Base-by-base conservation (phyloP, 1,140 invertebrate genomes). In the Propsilocerus akamusi region DNA sequence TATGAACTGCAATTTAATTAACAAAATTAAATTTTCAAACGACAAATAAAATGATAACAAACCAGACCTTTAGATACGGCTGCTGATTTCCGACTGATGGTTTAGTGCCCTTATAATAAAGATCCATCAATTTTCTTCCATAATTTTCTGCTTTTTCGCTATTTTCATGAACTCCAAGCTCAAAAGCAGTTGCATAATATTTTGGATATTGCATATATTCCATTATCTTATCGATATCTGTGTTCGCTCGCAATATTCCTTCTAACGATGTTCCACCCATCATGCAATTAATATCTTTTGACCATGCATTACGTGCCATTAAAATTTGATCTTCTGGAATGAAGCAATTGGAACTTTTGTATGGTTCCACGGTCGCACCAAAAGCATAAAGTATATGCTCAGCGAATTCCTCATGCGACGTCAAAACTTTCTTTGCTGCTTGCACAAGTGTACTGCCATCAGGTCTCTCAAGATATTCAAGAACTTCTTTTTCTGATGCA, bases 231-330 rank as follows among this genome's bases (percentile, higher is more conserved):
- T n/a, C n/a, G n/a, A n/a, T n/a, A n/a, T n/a, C n/a, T n/a, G n/a
- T n/a, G n/a, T n/a, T n/a, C n/a, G n/a, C n/a, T n/a, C n/a, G n/a
- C n/a, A n/a, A n/a, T n/a, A n/a, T n/a, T 3, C 63, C 63, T 49
- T 64, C 65, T 14, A 62, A 60, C 37, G 58, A 61, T n/a, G 54
- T 65, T 26, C 65, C 68, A 2, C 69, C 68, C 12, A 71, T 62
- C 34, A 71, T 67, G 5, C 68, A 55, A 4, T 69, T 69, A 48
- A 71, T 57, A 10, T 63, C 54, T 32, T 61, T 61, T 41, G 59
- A 63, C 62, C 62, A 64, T 5, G 49, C 47, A 12, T 55, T 50
- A 6, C 57, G 49, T 54, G 62, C 56, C 12, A 61, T 3, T 23
- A 62, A 54, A 6, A 52, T 34, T 0, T 56, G 56, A 5, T 53